Evolutionary conservation across 2,113 vertebrate species (phyloP).

Genomic region (Peromyscus maniculatus): DNA sequence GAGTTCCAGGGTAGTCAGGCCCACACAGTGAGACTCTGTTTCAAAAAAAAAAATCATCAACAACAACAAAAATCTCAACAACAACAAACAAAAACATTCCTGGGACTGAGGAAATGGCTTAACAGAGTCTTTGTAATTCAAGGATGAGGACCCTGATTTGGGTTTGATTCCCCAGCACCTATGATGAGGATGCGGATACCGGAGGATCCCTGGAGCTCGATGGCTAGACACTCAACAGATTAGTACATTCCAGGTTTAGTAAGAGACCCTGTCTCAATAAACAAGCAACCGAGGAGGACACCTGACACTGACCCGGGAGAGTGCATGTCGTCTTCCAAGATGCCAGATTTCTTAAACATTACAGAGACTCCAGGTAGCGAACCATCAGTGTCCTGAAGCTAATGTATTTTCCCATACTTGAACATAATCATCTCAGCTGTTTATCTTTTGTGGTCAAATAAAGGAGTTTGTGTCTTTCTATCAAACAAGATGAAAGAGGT

Average conservation of each 20-base stretch:
- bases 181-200: background rate
- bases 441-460: background rate
- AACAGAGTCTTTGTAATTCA: background rate
- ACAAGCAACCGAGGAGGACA: background rate
- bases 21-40: background rate
- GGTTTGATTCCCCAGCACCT: background rate
- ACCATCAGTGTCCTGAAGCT: too few relatives aligned
- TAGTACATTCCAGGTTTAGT: too few relatives aligned
- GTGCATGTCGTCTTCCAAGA: too few relatives aligned
- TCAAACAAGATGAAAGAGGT: slow-evolving; percentile 6
- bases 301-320: background rate
- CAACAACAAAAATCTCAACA: background rate
- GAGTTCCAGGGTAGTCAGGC: background rate
- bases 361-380: too few relatives aligned
- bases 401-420: background rate
- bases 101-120: background rate
- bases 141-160: background rate
- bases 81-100: background rate
- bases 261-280: background rate
- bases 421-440: background rate
- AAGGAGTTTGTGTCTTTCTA: slow-evolving; percentile 21
- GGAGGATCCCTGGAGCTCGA: background rate
- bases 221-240: background rate
- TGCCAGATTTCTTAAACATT: too few relatives aligned
- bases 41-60: background rate